Evolutionary conservation across 1,140 invertebrate species (phyloP).

Genomic region (Temnothorax longispinosus): DNA sequence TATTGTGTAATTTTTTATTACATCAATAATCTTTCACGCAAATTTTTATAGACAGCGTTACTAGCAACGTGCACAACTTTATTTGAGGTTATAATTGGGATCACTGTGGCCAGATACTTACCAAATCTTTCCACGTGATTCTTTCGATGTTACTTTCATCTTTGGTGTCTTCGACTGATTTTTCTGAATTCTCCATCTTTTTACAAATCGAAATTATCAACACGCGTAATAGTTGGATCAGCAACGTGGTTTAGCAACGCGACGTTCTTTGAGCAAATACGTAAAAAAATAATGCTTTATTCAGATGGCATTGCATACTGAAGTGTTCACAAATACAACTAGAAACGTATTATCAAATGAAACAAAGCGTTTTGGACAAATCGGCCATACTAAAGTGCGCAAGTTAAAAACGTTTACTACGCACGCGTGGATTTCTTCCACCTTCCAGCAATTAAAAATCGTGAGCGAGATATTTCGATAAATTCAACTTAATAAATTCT

Average conservation of each 20-base stretch:
- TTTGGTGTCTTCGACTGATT: constrained; percentile 49
- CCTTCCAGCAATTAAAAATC: too few species aligned
- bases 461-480: too few species aligned
- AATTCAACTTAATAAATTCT: too few species aligned
- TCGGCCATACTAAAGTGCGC: too few species aligned
- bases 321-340: too few species aligned
- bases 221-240: not conserved
- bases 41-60: not conserved
- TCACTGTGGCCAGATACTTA: constrained; percentile 74
- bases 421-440: too few species aligned
- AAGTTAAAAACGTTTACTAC: not conserved
- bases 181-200: constrained; percentile 20
- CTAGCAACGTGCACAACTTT: not conserved
- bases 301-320: too few species aligned
- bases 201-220: not conserved
- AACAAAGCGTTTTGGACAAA: too few species aligned
- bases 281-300: too few species aligned
- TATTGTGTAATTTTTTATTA: not conserved
- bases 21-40: not conserved
- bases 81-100: constrained; percentile 9
- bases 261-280: not conserved
- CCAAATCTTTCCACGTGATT: constrained; percentile 88
- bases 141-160: constrained; percentile 78
- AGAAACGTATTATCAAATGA: too few species aligned
- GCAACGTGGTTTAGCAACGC: not conserved